Conservation (phyloP, 1,140 invertebrate genomes). For the Drosophila serrata region DNA sequence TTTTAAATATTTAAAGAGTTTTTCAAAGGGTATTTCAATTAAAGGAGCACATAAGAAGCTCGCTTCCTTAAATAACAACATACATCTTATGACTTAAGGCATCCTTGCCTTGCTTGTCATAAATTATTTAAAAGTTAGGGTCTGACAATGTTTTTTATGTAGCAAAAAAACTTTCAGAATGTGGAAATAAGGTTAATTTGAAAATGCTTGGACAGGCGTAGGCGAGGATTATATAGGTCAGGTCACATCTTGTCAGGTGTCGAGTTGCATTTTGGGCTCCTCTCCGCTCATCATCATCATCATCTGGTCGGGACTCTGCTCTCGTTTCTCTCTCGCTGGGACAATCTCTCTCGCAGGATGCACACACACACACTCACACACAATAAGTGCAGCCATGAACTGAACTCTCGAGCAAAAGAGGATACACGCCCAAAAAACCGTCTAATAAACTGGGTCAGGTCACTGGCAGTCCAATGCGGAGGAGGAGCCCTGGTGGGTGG, state of each 20-base stretch:
- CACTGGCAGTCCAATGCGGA: conserved; percentile 41
- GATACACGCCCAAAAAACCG: conserved; percentile 80
- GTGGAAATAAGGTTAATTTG: conserved; percentile 17
- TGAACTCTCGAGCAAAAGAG: conserved; percentile 62
- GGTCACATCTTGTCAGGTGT: conserved; percentile 62
- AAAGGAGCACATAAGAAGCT: no score
- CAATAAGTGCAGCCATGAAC: conserved; percentile 68
- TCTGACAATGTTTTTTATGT: not conserved
- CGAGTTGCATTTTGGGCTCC: conserved; percentile 13
- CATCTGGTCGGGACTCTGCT: conserved; percentile 14
- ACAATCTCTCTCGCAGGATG: conserved; percentile 3
- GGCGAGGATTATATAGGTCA: conserved; percentile 22
- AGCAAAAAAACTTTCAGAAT: not conserved
- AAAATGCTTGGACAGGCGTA: not conserved
- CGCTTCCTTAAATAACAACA: not conserved
- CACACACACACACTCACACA: conserved; percentile 1
- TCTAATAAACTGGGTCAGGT: conserved; percentile 74
- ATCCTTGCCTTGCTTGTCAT: not conserved
- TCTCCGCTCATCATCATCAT: conserved; percentile 14
- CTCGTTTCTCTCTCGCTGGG: conserved; percentile 15
- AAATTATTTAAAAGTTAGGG: not conserved
- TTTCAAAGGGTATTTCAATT: not conserved
- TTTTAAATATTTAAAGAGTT: not conserved
- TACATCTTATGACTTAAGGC: not conserved
- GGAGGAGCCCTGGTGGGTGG: not conserved